Evolutionary conservation across 2,113 vertebrate genomes (phyloP).

Genomic region (Numida meleagris): DNA sequence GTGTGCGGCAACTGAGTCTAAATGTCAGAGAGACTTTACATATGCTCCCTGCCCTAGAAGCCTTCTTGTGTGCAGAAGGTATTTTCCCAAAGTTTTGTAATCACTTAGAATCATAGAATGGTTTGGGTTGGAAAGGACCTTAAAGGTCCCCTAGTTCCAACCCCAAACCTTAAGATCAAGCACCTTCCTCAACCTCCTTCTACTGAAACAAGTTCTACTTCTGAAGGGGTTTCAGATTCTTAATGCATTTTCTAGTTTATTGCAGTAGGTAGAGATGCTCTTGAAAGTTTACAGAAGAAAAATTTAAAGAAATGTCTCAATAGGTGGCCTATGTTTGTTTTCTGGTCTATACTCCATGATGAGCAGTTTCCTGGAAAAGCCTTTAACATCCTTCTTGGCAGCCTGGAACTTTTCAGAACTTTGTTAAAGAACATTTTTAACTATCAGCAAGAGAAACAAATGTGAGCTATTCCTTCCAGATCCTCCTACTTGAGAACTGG

Average conservation of each 20-base stretch:
- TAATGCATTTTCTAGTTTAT: neutral
- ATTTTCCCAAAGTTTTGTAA: neutral
- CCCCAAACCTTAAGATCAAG: neutral
- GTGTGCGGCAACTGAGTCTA: neutral
- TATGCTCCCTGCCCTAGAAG: neutral
- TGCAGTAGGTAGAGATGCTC: neutral
- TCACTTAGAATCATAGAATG: neutral
- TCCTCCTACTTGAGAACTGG: neutral
- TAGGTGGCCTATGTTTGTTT: neutral
- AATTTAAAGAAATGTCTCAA: neutral
- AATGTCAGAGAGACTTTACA: constrained; percentile 30
- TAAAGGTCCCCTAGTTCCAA: neutral
- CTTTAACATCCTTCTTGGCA: neutral
- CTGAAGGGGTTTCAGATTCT: neutral
- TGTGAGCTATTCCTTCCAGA: neutral
- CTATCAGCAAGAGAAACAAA: neutral
- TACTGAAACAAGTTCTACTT: neutral
- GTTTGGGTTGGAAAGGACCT: neutral
- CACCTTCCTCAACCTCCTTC: neutral
- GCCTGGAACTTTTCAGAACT: neutral
- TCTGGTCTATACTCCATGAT: neutral
- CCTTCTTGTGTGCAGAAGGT: neutral
- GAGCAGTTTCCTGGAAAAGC: neutral
- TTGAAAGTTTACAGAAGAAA: neutral
- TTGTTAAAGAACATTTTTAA: neutral